Evolutionary conservation across 2,797 vertebrate species (phyloP), one percentile per base, ranked within the genome.

Genomic region (Ispidina picta): DNA sequence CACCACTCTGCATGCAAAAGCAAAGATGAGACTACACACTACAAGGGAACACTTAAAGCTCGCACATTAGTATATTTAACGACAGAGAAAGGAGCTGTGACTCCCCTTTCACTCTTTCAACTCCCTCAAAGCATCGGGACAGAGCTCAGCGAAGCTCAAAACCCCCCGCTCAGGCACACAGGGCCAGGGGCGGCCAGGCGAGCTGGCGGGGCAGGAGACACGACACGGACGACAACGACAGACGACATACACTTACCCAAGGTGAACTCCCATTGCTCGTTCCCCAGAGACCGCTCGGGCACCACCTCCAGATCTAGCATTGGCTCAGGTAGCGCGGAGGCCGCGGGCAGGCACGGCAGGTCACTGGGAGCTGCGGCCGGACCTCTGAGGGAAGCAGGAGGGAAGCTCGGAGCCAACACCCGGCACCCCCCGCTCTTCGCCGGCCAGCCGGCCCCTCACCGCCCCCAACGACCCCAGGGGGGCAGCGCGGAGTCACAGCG

Each of bases 301-400:
- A 99, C 99, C 97, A 99, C 99, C 97, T 99, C 99, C 98, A 99
- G 98, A 98, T 99, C 99, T 97, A 99, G 99, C 99, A 99, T 99
- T 99, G 98, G 98, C 98, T 97, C 97, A 87, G 96, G 85, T 97
- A 91, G 92, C 84, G 92, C 92, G 94, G 92, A 28, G 94, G 96
- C 94, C 92, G 89, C 88, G 75, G 86, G 83, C 75, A 78, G 79
- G 89, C 92, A 71, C 89, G 54, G 94, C 89, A 35, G 88, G 79
- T 78, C 88, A 91, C 78, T 49, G 88, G 76, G 48, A 5, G 86
- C 76, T 22, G 65, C 71, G 88, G 88, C 88, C 74, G 15, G 83
- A 93, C 88, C 93, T 84, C 94, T 88, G 94, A n/a, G 73, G 60
- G 78, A 71, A 74, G 68, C 44, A 7, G 35, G 16, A 62, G 69